Base-by-base conservation (phyloP, 2,113 vertebrate species). In the Apus apus region DNA sequence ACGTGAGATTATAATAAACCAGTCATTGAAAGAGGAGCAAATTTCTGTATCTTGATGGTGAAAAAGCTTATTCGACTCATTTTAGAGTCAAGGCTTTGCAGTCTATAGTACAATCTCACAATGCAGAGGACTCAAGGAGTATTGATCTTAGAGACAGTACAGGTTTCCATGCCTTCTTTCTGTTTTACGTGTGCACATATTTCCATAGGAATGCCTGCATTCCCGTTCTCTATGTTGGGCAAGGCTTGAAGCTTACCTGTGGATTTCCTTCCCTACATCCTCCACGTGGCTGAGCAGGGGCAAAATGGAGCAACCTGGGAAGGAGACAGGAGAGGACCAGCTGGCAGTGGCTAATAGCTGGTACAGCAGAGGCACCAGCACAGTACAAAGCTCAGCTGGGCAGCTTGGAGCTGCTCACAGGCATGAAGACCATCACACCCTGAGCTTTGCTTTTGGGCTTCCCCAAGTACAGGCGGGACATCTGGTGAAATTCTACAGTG, bases 271-370 rank as follows among this genome's bases (percentile, higher is more conserved):
- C 43, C 30, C n/a, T 40, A 16, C 13, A 32, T 27, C 13, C 25
- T 56, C 11, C 9, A 5, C 13, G 17, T 32, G 34, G 3, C 15
- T 1, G 1, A n/a, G 23, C 50, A 82, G 15, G 4, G 13, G 8
- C 17, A 27, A 67, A 73, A 38, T 7, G 5, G 6, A 70, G 20
- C 14, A 15, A 34, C 9, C n/a, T 20, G 5, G 29, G 43, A 67
- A 25, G 61, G 38, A 85, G 54, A 23, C 5, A 5, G 9, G 34
- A 46, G 14, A 36, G 29, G 26, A 12, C 11, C 17, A 48, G 71
- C 21, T 1, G 4, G 11, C 0, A 8, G 43, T 3, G 1, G 19
- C 13, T 61, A 48, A 25, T 5, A 23, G 5, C 45, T 58, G 29
- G 17, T 56, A 9, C 18, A 68, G 38, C 11, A 6, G n/a, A 53